phyloP scores from a whole-genome alignment of 2,888 invertebrate genomes.

The Ophion ventricosus region DNA sequence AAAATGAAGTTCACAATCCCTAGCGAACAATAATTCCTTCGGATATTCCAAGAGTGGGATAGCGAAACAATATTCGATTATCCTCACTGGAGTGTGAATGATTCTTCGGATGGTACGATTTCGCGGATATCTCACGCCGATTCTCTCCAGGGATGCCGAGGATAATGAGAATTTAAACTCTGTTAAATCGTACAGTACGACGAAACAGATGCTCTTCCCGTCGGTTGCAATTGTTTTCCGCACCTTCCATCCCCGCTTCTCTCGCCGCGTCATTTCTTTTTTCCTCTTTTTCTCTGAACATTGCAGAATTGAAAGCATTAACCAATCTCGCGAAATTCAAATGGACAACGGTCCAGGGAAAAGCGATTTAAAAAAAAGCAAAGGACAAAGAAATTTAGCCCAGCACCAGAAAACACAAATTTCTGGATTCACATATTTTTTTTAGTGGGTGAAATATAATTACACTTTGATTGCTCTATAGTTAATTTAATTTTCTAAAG shows the following conservation, averaged over 20 bases:
- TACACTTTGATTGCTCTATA: no score
- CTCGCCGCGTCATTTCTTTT: background rate
- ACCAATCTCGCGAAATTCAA: constrained; percentile 18
- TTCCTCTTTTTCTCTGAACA: constrained; percentile 1
- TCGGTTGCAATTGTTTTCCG: background rate
- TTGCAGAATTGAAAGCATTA: constrained; percentile 39
- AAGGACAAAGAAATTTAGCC: no score
- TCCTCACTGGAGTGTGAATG: background rate
- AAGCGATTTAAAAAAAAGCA: background rate
- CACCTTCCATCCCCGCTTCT: background rate
- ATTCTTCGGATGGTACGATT: constrained; percentile 9
- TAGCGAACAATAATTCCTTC: background rate
- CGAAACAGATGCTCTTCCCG: constrained; percentile 50
- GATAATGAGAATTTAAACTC: constrained; percentile 63
- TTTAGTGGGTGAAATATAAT: no score
- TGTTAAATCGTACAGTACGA: constrained; percentile 43
- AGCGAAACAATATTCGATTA: constrained; percentile 45
- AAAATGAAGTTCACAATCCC: background rate
- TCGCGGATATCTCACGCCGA: constrained; percentile 3
- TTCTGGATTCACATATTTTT: no score
- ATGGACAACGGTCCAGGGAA: background rate
- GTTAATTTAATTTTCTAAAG: no score
- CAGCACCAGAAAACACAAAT: no score
- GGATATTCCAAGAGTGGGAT: constrained; percentile 6
- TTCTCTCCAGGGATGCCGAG: constrained; percentile 22